Conservation (phyloP, 2,888 invertebrate species). For the Oscheius sp. region DNA sequence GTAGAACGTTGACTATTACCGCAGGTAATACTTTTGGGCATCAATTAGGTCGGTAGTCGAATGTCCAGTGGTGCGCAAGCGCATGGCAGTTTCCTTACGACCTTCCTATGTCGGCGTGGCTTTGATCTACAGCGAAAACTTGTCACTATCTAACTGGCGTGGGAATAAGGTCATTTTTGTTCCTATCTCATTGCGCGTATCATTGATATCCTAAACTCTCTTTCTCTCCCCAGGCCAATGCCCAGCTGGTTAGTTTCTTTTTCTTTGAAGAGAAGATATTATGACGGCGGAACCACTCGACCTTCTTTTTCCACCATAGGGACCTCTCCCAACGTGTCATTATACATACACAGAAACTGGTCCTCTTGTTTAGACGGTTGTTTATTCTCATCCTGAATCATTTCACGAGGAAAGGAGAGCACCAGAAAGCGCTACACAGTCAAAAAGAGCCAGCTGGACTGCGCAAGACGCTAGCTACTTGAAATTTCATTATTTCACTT, state of each 20-base stretch:
- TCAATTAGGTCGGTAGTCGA: conserved; percentile 1
- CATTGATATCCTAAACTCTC: conserved; percentile 10
- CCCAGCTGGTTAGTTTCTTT: conserved; percentile 29
- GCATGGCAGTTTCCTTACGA: too few species aligned
- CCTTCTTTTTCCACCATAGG: conserved; percentile 19
- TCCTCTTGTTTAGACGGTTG: conserved; percentile 3
- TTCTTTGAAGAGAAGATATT: conserved; percentile 9
- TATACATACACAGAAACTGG: conserved; percentile 25
- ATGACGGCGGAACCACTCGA: conserved; percentile 20
- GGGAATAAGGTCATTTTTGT: conserved; percentile 22
- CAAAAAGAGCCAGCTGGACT: too few species aligned
- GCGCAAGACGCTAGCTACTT: too few species aligned
- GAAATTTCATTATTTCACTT: too few species aligned
- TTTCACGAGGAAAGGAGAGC: too few species aligned
- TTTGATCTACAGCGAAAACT: conserved; percentile 15
- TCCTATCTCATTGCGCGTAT: conserved; percentile 26
- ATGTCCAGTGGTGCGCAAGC: conserved; percentile 11
- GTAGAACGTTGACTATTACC: too few species aligned
- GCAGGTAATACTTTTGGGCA: neutral
- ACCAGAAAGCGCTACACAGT: too few species aligned
- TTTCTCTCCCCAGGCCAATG: conserved; percentile 18
- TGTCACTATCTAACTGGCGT: conserved; percentile 14
- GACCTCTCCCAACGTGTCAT: conserved; percentile 21
- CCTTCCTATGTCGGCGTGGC: conserved; percentile 9
- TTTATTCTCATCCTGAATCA: conserved; percentile 9